A percentile compares a stretch with the other conserved stretches of the same genome.
Evolutionary conservation across 2,113 vertebrate genomes (phyloP).

Genomic region (Etia nguti): DNA sequence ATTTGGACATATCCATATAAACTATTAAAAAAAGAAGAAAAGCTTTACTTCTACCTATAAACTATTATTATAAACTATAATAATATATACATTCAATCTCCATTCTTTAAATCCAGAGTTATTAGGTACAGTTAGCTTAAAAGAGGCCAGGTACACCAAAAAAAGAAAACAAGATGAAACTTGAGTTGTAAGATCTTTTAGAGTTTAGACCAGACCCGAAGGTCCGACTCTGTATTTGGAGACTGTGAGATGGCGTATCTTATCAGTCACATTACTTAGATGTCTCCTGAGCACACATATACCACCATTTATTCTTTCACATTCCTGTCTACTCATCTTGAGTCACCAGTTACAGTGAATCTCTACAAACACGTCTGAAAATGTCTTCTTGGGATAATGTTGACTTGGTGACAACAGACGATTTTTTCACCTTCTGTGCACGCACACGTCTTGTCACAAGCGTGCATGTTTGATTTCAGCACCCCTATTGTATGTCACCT

Average conservation of each 20-base stretch:
- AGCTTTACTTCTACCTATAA: too few relatives aligned
- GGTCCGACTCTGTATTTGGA: neutral
- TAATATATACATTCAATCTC: neutral
- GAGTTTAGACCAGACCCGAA: neutral
- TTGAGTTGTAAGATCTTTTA: neutral
- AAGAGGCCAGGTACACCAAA: neutral
- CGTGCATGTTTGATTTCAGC: constrained; percentile 31
- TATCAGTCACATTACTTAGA: neutral
- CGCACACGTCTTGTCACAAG: neutral
- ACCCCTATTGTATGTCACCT: constrained; percentile 27
- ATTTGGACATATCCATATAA: neutral
- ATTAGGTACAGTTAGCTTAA: neutral
- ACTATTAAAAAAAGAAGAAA: too few relatives aligned
- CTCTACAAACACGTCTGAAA: neutral
- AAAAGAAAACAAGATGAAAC: neutral
- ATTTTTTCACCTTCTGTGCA: constrained; percentile 23
- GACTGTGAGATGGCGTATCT: neutral
- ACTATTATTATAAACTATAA: neutral
- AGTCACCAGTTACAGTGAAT: neutral
- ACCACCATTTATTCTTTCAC: neutral
- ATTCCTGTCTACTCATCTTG: neutral
- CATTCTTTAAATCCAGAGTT: neutral
- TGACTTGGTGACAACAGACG: constrained; percentile 19
- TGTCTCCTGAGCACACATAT: neutral
- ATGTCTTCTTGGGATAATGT: neutral